Conservation (phyloP, 2,888 invertebrate species). For the Pinctada fucata region DNA sequence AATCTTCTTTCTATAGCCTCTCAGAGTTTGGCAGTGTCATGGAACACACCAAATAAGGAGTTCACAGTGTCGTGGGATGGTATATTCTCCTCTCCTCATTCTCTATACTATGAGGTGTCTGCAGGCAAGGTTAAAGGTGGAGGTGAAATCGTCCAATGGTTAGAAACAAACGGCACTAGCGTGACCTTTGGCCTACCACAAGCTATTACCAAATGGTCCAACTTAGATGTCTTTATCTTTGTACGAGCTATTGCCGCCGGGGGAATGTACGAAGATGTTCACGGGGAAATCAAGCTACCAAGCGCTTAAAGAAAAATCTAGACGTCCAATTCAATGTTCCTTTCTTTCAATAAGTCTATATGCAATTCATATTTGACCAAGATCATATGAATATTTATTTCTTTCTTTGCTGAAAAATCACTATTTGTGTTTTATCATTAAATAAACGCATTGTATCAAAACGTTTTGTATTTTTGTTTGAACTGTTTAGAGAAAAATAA, state of each 20-base stretch:
- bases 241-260: slow-evolving; percentile 22
- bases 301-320: too few species aligned
- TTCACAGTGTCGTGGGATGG: slow-evolving; percentile 26
- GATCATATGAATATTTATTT: too few species aligned
- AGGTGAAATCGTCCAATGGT: slow-evolving; percentile 30
- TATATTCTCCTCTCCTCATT: slow-evolving; percentile 20
- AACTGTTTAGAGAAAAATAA: too few species aligned
- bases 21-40: background rate
- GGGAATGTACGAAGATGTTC: slow-evolving; percentile 10
- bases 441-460: too few species aligned
- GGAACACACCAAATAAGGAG: slow-evolving; percentile 11
- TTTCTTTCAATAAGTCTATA: too few species aligned
- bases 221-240: slow-evolving; percentile 24
- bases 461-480: too few species aligned
- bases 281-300: too few species aligned
- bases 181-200: slow-evolving; percentile 25
- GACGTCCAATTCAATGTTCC: too few species aligned
- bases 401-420: too few species aligned
- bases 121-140: slow-evolving; percentile 22
- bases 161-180: slow-evolving; percentile 26
- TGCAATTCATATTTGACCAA: too few species aligned
- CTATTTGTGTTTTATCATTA: too few species aligned
- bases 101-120: slow-evolving; percentile 34
- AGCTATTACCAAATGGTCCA: background rate
- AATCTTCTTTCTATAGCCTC: background rate